phyloP scores from a whole-genome alignment of 35 echinoderm and acorn worm genomes.

The Ophiothrix spiculata region DNA sequence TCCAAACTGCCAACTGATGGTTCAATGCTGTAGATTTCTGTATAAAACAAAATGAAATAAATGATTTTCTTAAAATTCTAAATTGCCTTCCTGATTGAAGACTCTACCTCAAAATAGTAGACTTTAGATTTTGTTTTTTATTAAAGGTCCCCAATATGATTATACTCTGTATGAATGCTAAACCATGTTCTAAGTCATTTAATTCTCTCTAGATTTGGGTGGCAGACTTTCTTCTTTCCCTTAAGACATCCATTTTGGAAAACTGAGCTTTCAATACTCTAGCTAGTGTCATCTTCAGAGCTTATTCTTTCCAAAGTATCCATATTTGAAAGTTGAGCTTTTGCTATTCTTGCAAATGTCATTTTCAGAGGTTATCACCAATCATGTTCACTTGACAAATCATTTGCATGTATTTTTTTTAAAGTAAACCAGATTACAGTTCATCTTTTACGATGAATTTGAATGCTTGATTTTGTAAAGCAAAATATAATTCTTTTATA shows the following conservation, averaged over 20 bases:
- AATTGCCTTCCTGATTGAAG: not conserved
- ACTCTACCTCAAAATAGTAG: too few relatives aligned
- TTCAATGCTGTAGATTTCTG: conserved; percentile 28
- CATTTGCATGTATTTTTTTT: too few relatives aligned
- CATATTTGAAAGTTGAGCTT: too few relatives aligned
- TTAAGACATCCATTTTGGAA: too few relatives aligned
- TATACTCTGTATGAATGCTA: not conserved
- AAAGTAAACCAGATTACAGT: too few relatives aligned
- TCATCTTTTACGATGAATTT: too few relatives aligned
- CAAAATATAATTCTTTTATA: too few relatives aligned
- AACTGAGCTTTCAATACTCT: too few relatives aligned
- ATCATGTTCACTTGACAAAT: not conserved
- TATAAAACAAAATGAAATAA: not conserved
- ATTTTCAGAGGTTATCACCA: not conserved
- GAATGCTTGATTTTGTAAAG: too few relatives aligned
- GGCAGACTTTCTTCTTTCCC: not conserved
- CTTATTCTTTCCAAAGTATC: too few relatives aligned
- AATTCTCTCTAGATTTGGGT: not conserved
- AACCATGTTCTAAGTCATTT: not conserved
- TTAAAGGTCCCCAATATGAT: not conserved
- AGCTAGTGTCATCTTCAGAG: too few relatives aligned
- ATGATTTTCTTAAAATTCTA: not conserved
- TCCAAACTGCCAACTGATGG: conserved; percentile 26
- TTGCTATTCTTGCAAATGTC: too few relatives aligned
- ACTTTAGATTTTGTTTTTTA: not conserved